A percentile compares a stretch with the other conserved stretches of the same genome.
Evolutionary conservation across 2,113 vertebrate species (phyloP).

Genomic region (Malurus alboscapulatus): DNA sequence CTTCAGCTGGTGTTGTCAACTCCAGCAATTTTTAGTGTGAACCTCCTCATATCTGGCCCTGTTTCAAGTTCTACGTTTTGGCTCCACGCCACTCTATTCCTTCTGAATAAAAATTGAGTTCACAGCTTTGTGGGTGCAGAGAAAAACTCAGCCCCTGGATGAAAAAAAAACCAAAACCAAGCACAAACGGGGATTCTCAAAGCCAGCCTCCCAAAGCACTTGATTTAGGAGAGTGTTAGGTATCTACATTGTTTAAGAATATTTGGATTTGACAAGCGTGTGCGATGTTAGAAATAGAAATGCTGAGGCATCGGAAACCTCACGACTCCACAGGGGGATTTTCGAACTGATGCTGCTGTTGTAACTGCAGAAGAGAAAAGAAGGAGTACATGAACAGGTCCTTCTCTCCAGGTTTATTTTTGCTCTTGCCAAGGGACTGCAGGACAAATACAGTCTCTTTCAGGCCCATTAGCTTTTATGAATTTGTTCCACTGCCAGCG

Average conservation of each 20-base stretch:
- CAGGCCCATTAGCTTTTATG: slow-evolving; percentile 59
- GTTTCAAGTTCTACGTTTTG: not conserved
- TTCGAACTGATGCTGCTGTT: slow-evolving; percentile 7
- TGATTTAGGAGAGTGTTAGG: not conserved
- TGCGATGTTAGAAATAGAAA: not conserved
- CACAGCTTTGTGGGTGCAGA: not conserved
- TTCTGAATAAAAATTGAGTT: not conserved
- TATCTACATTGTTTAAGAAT: not conserved
- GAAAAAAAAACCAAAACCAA: not conserved
- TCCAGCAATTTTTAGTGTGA: not conserved
- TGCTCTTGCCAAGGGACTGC: slow-evolving; percentile 41
- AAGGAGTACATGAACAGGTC: not conserved
- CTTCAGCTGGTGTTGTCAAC: not conserved
- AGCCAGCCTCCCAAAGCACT: not conserved
- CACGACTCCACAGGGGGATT: slow-evolving; percentile 13
- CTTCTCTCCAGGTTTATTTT: slow-evolving; percentile 44
- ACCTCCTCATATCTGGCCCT: not conserved
- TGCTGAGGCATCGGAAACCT: slow-evolving; percentile 36
- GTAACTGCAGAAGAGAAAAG: not conserved
- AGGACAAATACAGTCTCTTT: slow-evolving; percentile 53
- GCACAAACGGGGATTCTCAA: not conserved
- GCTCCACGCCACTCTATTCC: not conserved
- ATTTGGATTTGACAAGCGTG: not conserved
- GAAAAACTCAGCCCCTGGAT: not conserved
- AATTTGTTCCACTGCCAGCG: slow-evolving; percentile 39